Evolutionary conservation across 1,140 invertebrate species (phyloP).

Genomic region (Meloidogyne hapla): DNA sequence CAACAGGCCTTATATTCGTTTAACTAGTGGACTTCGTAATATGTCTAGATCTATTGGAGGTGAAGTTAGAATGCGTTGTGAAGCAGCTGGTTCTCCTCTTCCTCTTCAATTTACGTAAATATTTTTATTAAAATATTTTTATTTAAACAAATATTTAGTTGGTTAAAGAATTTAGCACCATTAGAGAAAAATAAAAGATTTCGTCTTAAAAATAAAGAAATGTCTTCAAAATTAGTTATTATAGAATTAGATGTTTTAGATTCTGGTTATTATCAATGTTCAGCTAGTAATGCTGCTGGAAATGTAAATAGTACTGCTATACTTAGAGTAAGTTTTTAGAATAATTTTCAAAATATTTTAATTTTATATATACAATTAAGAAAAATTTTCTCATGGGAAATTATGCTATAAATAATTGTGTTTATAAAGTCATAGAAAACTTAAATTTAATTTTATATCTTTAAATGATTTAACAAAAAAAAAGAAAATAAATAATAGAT

Average conservation of each 20-base stretch:
- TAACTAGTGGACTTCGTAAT: conserved; percentile 55
- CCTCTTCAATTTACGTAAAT: conserved; percentile 57
- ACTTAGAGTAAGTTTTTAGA: conserved; percentile 49
- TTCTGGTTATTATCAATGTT: conserved; percentile 60
- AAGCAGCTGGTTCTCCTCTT: conserved; percentile 58
- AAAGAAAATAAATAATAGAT: too few relatives aligned
- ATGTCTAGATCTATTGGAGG: conserved; percentile 56
- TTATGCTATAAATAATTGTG: too few relatives aligned
- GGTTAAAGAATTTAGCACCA: conserved; percentile 62
- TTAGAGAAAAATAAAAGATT: conserved; percentile 55
- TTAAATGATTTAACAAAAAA: too few relatives aligned
- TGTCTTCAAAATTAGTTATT: conserved; percentile 59
- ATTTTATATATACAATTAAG: neutral
- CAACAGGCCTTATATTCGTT: conserved; percentile 58
- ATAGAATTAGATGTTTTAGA: conserved; percentile 61
- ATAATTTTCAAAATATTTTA: neutral
- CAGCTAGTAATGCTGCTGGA: conserved; percentile 56
- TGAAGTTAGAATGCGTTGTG: conserved; percentile 61
- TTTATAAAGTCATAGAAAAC: too few relatives aligned
- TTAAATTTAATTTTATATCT: too few relatives aligned
- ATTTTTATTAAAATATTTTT: conserved; percentile 12
- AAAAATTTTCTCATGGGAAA: neutral
- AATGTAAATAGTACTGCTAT: conserved; percentile 61
- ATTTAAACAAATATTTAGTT: conserved; percentile 43
- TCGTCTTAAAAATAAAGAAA: conserved; percentile 52